Evolutionary conservation across 2,888 invertebrate species (phyloP), one percentile per base, ranked within the genome.

Genomic region (Pristionchus maxplancki): DNA sequence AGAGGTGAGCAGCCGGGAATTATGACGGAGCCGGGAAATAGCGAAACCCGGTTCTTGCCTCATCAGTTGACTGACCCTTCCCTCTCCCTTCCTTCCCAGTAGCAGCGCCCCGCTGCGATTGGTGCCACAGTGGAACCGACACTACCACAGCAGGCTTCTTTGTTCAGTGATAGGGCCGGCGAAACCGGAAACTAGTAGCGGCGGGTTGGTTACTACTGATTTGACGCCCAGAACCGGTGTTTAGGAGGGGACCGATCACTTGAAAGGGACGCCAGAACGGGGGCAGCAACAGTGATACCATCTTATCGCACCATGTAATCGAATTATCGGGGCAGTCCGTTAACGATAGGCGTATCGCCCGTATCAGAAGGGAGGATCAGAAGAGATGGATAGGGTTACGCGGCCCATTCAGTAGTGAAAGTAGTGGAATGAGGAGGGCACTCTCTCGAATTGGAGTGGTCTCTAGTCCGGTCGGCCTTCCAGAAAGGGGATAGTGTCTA

Each of bases 401-500:
- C 17, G 4, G 44, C 11, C 17, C 64, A 64, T n/a, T n/a, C n/a
- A n/a, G n/a, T 62, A 64, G 85, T 2, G 85, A 85, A 48, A 85
- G 85, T 17, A 20, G 81, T 37, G 37, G 78, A 34, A 24, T 4
- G 58, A 48, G n/a, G n/a, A 34, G 50, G 17, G 48, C n/a, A 74
- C 50, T 53, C 53, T 50, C 53, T 48, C 53, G 20, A 83, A 53
- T 50, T 20, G 1, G 1, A 2, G 28, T 17, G 11, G 24, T 53
- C 31, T 37, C 50, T 53, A 11, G 31, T 8, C 53, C 8, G 15
- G 31, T 48, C 37, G 82, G 53, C 44, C 24, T 24, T 83, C 53
- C 34, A 50, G 82, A 83, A 83, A 81, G 44, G 81, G 53, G 82
- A 83, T 53, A 78, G 78, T 78, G 44, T 78, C 78, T 78, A 78